Conservation (phyloP, 2,888 invertebrate genomes). For the Philereme vetulata region DNA sequence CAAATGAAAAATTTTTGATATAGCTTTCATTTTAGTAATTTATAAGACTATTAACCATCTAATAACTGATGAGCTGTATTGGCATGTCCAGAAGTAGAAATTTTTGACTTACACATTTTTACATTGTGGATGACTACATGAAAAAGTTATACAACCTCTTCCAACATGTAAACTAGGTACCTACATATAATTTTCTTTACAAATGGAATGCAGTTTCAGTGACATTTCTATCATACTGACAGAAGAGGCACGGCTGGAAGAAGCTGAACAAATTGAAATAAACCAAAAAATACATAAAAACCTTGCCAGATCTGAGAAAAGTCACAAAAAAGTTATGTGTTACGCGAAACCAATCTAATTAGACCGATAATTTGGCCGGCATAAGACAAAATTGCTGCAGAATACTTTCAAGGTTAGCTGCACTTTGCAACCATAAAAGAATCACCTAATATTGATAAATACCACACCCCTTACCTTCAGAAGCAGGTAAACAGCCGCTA, state of each 20-base stretch:
- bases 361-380: conserved; percentile 44
- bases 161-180: background rate
- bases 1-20: no score
- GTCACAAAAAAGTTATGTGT: conserved; percentile 4
- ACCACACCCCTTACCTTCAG: conserved; percentile 69
- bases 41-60: no score
- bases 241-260: conserved; percentile 15
- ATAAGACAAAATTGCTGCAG: conserved; percentile 42
- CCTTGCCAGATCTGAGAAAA: background rate
- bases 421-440: conserved; percentile 28
- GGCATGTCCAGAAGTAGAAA: background rate
- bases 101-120: background rate
- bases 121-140: conserved; percentile 4
- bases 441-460: conserved; percentile 42
- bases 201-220: conserved; percentile 28
- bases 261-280: background rate
- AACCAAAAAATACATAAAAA: conserved; percentile 1
- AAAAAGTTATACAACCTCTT: background rate
- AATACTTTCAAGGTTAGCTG: conserved; percentile 64
- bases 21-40: no score
- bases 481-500: conserved; percentile 68
- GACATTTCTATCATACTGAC: conserved; percentile 49
- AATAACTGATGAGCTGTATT: background rate
- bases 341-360: conserved; percentile 24
- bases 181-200: background rate